These are phyloP conservation scores for Epiblema foenella DNA, from an alignment of 2,888 invertebrate genomes.

Conservation along the genomic window DNA sequence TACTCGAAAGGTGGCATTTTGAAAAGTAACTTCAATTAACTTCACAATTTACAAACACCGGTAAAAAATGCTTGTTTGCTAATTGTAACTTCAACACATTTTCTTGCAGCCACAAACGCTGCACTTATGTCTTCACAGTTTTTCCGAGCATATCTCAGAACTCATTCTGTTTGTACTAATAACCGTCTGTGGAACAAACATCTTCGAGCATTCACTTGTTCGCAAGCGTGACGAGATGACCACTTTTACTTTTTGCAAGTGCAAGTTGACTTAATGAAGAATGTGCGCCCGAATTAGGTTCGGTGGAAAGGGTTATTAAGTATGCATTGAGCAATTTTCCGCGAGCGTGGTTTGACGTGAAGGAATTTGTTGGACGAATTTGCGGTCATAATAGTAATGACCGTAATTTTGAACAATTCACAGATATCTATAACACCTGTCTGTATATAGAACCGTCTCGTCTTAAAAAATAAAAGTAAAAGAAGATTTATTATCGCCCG, in stretches of 20 bases:
- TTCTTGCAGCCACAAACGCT: neutral
- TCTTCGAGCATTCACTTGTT: conserved; percentile 35
- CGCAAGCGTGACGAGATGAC: conserved; percentile 35
- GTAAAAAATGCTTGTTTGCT: neutral
- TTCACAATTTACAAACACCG: neutral
- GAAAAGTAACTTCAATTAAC: too few species aligned
- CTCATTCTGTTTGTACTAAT: neutral
- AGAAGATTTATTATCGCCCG: too few species aligned
- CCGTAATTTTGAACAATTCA: neutral
- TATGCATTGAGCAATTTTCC: conserved; percentile 1
- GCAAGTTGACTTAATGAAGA: conserved; percentile 17
- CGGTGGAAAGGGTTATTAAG: conserved; percentile 12
- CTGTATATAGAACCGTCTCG: neutral
- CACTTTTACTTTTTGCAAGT: conserved; percentile 41
- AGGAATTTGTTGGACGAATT: neutral
- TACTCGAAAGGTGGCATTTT: too few species aligned
- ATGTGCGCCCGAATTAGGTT: conserved; percentile 10
- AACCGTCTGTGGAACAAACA: conserved; percentile 24
- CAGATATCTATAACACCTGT: conserved; percentile 11
- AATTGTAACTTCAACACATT: conserved; percentile 11
- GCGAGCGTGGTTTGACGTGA: neutral
- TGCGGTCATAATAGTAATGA: conserved; percentile 11
- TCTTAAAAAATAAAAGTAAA: too few species aligned
- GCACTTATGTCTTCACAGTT: neutral
- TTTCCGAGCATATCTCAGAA: conserved; percentile 14